phyloP scores from a whole-genome alignment of 2,113 vertebrate species.

The Tachycineta bicolor region DNA sequence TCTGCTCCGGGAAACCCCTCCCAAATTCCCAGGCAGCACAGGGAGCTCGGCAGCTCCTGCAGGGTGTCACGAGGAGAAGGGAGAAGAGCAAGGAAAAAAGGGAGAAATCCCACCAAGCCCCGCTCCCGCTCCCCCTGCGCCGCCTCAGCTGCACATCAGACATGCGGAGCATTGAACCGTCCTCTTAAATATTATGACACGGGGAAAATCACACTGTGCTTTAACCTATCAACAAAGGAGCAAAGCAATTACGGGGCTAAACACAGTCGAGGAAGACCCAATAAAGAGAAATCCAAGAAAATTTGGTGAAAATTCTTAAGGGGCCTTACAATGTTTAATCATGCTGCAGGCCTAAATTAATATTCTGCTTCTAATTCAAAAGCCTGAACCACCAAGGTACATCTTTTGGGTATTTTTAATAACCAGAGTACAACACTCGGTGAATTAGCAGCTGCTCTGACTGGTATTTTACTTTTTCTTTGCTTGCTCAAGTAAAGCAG shows the following conservation, averaged over 20 bases:
- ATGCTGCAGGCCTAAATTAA: slow-evolving; percentile 86
- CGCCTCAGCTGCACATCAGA: slow-evolving; percentile 73
- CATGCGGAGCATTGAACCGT: slow-evolving; percentile 68
- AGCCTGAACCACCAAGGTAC: slow-evolving; percentile 85
- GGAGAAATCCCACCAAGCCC: no score
- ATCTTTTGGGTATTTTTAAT: slow-evolving; percentile 88
- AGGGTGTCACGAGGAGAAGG: background rate
- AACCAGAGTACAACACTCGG: slow-evolving; percentile 80
- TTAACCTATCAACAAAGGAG: slow-evolving; percentile 85
- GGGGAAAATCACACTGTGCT: slow-evolving; percentile 81
- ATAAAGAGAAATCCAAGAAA: slow-evolving; percentile 87
- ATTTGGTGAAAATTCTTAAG: slow-evolving; percentile 87
- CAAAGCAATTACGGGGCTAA: slow-evolving; percentile 86
- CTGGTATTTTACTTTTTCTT: slow-evolving; percentile 82
- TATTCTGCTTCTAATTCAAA: slow-evolving; percentile 90
- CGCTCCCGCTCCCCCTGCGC: background rate
- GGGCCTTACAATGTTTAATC: slow-evolving; percentile 87
- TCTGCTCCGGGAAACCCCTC: background rate
- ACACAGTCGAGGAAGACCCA: slow-evolving; percentile 83
- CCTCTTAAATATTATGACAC: slow-evolving; percentile 81
- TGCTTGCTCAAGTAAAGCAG: slow-evolving; percentile 86
- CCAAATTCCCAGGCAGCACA: background rate
- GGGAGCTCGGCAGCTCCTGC: background rate
- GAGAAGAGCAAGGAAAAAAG: background rate
- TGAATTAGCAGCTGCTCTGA: slow-evolving; percentile 86